Percentiles rank a stretch among this genome's conserved stretches.
phyloP scores from a whole-genome alignment of 1,140 invertebrate species.

The Drosophila ercepeae region DNA sequence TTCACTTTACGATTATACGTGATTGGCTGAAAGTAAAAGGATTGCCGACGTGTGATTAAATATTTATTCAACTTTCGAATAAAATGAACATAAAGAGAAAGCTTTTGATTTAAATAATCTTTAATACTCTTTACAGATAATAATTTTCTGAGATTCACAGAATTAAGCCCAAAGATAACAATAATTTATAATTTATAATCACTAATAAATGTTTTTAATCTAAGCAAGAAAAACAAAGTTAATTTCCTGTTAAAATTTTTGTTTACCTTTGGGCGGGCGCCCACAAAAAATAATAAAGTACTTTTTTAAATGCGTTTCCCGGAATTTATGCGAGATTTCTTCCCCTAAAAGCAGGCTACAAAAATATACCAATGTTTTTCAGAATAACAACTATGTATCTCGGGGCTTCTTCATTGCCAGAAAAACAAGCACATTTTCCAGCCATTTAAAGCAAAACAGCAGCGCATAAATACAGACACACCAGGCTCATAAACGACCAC shows the following conservation, averaged over 20 bases:
- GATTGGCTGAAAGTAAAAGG: constrained; percentile 13
- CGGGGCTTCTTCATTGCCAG: constrained; percentile 1
- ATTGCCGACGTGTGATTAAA: neutral
- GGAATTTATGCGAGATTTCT: neutral
- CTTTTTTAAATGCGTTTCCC: neutral
- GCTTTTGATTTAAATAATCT: neutral
- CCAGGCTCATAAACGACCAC: constrained; percentile 9
- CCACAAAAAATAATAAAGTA: neutral
- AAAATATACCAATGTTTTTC: neutral
- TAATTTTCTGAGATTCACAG: neutral
- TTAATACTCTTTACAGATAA: too few species aligned
- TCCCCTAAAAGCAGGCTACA: neutral
- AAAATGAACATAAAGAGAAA: neutral
- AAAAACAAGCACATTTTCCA: constrained; percentile 19
- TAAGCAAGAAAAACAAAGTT: neutral
- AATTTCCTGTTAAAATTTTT: neutral
- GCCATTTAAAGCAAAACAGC: constrained; percentile 13
- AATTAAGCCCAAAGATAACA: neutral
- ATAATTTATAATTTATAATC: neutral
- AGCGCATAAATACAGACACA: neutral
- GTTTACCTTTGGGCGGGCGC: neutral
- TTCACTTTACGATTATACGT: constrained; percentile 29
- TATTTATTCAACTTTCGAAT: constrained; percentile 12
- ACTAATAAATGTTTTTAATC: neutral
- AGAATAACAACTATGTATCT: constrained; percentile 5